Base-by-base conservation (phyloP, 2,888 invertebrate species). In the Lasioglossum leucozonium region DNA sequence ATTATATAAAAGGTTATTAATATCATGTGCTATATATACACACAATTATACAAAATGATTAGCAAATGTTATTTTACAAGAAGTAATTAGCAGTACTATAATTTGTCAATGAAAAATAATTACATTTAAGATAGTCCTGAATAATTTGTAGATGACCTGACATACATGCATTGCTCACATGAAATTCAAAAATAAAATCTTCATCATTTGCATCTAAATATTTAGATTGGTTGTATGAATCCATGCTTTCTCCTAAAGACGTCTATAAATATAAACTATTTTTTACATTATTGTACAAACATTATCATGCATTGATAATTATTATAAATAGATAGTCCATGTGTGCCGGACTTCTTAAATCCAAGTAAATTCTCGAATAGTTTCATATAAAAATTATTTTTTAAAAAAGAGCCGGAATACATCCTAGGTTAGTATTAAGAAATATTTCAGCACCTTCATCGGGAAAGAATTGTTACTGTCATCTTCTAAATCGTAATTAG, bases 1-100 rank as follows among this genome's bases (percentile, higher is more conserved):
- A 90, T 96, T 96, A 75, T 95, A 95, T 44, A 97, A 92, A 86
- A 92, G 92, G 18, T 91, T 89, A 88, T 96, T 94, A n/a, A 95
- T 89, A 88, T 95, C 90, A 75, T 95, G 89, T 4, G 51, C 91
- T 91, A 65, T 2, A 55, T 55, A 93, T 92, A 37, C 11, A 67
- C 3, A 37, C 0, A 87, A 44, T 81, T 69, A 72, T 18, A 77
- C n/a, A n/a, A 65, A 79, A 18, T 51, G 40, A 65, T 37, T 69
- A 77, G 5, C 11, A 51, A 55, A 11, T 11, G 4, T 58, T 44
- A 65, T 30, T 18, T 74, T 30, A 26, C 22, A n/a, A 71, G 34
- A 42, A 65, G 5, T 34, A 82, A 37, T 58, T 44, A 40, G 34
- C 18, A 22, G 47, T 74, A 62, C 34, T 62, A 30, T 30, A 72